These are phyloP conservation scores for Cyanistes caeruleus DNA, from an alignment of 2,113 vertebrate genomes.

Conservation along the genomic window DNA sequence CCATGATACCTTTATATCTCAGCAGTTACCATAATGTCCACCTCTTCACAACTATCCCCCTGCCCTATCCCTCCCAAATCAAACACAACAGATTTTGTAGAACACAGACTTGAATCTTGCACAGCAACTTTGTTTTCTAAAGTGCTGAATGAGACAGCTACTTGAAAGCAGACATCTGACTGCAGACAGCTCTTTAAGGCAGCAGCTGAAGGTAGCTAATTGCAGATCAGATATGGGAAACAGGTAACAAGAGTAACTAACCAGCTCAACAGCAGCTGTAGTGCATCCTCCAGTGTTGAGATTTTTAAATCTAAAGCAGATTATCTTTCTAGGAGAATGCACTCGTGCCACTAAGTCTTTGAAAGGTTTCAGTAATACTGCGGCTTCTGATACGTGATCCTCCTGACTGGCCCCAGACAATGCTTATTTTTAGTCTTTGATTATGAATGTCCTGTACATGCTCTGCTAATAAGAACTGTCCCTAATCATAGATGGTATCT, in stretches of 20 bases:
- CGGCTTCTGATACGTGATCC: not conserved
- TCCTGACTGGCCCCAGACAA: not conserved
- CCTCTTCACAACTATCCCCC: not conserved
- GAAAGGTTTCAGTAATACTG: not conserved
- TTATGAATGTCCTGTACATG: not conserved
- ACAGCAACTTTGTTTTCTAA: not conserved
- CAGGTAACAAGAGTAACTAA: not conserved
- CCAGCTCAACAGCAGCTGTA: not conserved
- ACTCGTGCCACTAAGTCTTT: not conserved
- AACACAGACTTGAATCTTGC: not conserved
- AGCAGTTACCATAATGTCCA: not conserved
- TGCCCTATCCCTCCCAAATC: not conserved
- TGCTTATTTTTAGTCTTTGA: constrained; percentile 31
- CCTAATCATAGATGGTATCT: not conserved
- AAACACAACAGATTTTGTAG: not conserved
- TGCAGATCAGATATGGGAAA: not conserved
- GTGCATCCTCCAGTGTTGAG: not conserved
- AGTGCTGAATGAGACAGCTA: not conserved
- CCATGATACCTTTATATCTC: not conserved
- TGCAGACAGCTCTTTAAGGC: not conserved
- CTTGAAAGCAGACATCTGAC: not conserved
- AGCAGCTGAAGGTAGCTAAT: constrained; percentile 8
- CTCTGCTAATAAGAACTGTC: constrained; percentile 10
- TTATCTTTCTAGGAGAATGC: not conserved
- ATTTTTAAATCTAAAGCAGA: constrained; percentile 26